phyloP scores from a whole-genome alignment of 2,797 vertebrate species.

The Halcyon chelicuti region DNA sequence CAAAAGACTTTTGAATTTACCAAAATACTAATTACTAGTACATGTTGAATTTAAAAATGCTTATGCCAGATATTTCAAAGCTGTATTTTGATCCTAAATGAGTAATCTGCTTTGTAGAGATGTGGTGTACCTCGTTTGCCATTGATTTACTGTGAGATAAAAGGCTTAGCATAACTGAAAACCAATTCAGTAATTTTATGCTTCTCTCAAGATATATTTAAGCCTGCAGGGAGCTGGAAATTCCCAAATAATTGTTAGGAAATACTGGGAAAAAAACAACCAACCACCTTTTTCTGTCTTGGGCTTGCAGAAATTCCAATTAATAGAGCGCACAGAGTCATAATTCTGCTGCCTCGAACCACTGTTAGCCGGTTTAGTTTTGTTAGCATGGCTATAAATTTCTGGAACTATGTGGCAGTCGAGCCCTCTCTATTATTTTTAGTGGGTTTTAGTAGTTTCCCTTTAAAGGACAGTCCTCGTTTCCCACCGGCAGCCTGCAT shows the following conservation, averaged over 20 bases:
- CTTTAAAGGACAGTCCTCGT: not conserved
- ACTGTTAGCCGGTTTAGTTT: not conserved
- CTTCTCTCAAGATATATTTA: constrained; percentile 16
- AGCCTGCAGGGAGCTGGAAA: not conserved
- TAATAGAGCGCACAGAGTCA: not conserved
- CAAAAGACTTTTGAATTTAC: not conserved
- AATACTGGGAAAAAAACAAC: not conserved
- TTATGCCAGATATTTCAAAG: not conserved
- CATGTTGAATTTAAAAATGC: not conserved
- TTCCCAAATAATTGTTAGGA: not conserved
- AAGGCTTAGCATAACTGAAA: constrained; percentile 13
- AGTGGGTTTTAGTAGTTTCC: not conserved
- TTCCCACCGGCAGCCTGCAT: not conserved
- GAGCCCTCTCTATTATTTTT: not conserved
- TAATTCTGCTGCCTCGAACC: not conserved
- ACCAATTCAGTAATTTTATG: constrained; percentile 17
- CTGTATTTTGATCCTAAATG: not conserved
- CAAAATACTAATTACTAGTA: not conserved
- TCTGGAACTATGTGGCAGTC: not conserved
- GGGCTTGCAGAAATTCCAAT: not conserved
- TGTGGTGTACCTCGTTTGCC: not conserved
- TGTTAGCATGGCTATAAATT: not conserved
- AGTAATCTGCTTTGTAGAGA: not conserved
- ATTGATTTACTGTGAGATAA: not conserved
- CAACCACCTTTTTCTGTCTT: not conserved